Evolutionary conservation across 2,113 vertebrate species (phyloP), one percentile per base, ranked within the genome.

Genomic region (Garra rufa): DNA sequence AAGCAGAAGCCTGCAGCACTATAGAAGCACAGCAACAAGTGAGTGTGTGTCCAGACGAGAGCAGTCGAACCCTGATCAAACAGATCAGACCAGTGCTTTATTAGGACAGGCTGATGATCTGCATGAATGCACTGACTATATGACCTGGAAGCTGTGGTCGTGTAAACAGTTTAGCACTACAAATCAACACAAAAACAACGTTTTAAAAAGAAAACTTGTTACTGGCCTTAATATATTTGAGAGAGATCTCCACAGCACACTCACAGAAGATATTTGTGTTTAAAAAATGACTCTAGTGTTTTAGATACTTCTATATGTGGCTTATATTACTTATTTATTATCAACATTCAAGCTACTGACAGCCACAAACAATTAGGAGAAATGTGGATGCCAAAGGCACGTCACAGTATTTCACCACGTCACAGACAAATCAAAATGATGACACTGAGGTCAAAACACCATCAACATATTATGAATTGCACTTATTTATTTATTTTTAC

Each of bases 1-100:
- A 75, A 75, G 55, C 65, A 19, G 26, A 30, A 73, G 76, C 69
- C 14, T 84, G 59, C 65, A 63, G 73, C 34, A 34, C 34, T 34
- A 34, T 5, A 34, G 50, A 61, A 77, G 86, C 87, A 82, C 87
- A 77, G 90, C 93, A 94, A 94, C 93, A 92, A 93, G 92, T 94
- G 89, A 91, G 89, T 67, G 67, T 93, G 91, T 89, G 92, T 93
- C 90, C 91, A 84, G 88, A 85, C 85, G 69, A 82, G 88, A 85
- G 87, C 87, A 89, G 89, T 89, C 90, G 70, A 91, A 83, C 89
- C 85, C 92, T 90, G 92, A 92, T 93, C 91, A 91, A 93, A 93
- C 87, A 87, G 44, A 87, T 85, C 75, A 48, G 73, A 92, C 90
- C 91, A 91, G 91, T 52, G 50, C n/a, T 24, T 59, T n/a, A 57